Evolutionary conservation across 1,140 invertebrate genomes (phyloP).

Genomic region (Aphelenchoides besseyi): DNA sequence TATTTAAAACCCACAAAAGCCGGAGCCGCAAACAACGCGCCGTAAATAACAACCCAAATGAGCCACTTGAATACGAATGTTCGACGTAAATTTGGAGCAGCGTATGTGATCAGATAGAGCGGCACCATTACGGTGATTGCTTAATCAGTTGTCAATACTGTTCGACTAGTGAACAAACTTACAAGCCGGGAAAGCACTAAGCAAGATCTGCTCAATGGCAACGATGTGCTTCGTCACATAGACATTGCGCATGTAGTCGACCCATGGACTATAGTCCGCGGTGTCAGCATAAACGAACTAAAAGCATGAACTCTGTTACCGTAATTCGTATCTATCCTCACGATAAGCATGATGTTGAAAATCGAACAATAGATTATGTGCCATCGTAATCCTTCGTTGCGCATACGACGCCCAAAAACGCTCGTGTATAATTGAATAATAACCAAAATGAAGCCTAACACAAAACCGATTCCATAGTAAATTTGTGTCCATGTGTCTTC

Average conservation of each 20-base stretch:
- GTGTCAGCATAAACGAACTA: constrained; percentile 12
- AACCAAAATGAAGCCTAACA: constrained; percentile 10
- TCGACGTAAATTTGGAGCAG: not conserved
- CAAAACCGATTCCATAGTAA: constrained; percentile 3
- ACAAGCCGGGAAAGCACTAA: constrained; percentile 15
- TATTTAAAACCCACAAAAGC: not conserved
- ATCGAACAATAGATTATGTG: constrained; percentile 1
- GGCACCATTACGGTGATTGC: constrained; percentile 9
- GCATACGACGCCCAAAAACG: constrained; percentile 20
- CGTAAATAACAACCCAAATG: constrained; percentile 15
- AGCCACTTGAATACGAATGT: constrained; percentile 20
- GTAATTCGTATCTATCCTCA: not conserved
- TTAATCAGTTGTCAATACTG: constrained; percentile 7
- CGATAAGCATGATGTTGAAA: not conserved
- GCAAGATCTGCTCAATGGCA: constrained; percentile 5
- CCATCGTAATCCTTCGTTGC: constrained; percentile 12
- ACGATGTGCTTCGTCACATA: constrained; percentile 6
- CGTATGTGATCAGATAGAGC: constrained; percentile 11
- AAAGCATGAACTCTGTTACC: too few relatives aligned
- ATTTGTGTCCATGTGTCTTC: constrained; percentile 12
- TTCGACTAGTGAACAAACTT: not conserved
- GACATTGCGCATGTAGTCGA: constrained; percentile 17
- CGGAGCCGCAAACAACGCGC: not conserved
- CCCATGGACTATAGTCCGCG: constrained; percentile 15
- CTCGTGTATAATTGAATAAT: constrained; percentile 13